Percentiles rank a stretch among this genome's conserved stretches.
phyloP scores from a whole-genome alignment of 2,113 vertebrate genomes.

The Heloderma charlesbogerti region DNA sequence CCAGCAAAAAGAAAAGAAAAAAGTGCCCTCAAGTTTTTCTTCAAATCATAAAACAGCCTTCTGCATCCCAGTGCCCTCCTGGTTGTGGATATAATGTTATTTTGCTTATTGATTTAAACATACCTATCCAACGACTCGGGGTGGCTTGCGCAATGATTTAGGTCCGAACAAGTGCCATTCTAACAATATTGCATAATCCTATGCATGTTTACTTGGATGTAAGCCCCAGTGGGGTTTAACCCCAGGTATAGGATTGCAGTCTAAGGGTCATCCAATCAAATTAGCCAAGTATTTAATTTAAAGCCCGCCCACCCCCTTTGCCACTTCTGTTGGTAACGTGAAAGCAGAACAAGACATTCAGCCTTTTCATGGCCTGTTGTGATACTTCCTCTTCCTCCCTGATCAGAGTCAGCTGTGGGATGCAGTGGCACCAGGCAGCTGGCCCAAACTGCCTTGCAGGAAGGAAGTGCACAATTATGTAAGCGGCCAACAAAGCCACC shows the following conservation, averaged over 20 bases:
- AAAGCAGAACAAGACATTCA: background rate
- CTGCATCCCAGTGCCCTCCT: too few relatives aligned
- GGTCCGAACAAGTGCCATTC: background rate
- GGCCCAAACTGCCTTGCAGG: background rate
- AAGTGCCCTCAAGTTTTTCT: background rate
- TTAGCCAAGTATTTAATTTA: background rate
- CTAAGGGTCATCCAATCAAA: background rate
- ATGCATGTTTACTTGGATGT: too few relatives aligned
- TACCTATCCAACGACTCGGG: background rate
- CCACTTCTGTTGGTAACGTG: background rate
- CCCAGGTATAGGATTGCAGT: too few relatives aligned
- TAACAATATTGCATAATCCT: background rate
- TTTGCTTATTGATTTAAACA: background rate
- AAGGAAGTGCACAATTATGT: background rate
- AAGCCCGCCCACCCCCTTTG: background rate
- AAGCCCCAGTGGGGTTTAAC: too few relatives aligned
- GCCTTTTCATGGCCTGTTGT: background rate
- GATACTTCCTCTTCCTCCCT: constrained; percentile 6
- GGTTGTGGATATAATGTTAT: background rate
- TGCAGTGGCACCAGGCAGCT: background rate
- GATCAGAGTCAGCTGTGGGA: background rate
- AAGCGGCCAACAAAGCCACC: background rate
- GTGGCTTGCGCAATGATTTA: background rate
- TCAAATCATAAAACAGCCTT: too few relatives aligned
- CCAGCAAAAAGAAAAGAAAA: background rate